These are phyloP conservation scores for Mus spicilegus DNA, from an alignment of 2,113 vertebrate species.

Conservation along the genomic window DNA sequence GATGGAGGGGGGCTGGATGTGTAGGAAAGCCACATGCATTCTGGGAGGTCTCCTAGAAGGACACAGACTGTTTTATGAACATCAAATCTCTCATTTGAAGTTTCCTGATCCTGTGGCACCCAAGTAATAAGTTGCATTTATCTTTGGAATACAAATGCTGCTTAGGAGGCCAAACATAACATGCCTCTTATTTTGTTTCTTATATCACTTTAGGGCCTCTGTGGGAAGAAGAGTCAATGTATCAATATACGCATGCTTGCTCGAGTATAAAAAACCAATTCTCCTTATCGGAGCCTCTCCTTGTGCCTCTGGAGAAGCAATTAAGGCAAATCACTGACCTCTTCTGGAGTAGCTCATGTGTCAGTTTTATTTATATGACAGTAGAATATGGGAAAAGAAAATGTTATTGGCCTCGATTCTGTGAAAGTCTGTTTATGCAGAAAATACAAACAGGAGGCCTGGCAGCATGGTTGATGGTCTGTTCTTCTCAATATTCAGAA, in stretches of 20 bases:
- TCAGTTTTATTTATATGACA: conserved; percentile 41
- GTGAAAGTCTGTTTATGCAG: conserved; percentile 20
- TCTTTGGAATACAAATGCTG: conserved; percentile 68
- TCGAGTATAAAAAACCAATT: not conserved
- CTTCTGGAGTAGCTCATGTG: conserved; percentile 6
- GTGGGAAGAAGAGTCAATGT: not conserved
- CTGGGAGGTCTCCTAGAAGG: not conserved
- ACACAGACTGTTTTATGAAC: not conserved
- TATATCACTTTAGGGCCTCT: not conserved
- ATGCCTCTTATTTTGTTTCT: conserved; percentile 38
- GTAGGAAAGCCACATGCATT: not conserved
- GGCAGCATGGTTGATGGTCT: not conserved
- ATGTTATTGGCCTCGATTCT: conserved; percentile 16
- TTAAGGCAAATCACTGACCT: conserved; percentile 59
- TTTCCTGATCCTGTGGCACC: not conserved
- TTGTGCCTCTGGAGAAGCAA: not conserved
- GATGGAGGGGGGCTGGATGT: not conserved
- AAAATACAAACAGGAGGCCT: not conserved
- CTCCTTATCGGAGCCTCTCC: not conserved
- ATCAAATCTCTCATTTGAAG: conserved; percentile 46
- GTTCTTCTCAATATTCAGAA: conserved; percentile 1
- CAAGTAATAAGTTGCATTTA: conserved; percentile 39
- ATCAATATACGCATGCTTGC: not conserved
- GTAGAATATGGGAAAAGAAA: conserved; percentile 37
- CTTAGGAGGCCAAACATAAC: not conserved